Conservation (phyloP, 2,888 invertebrate species). For the Salticus scenicus region DNA sequence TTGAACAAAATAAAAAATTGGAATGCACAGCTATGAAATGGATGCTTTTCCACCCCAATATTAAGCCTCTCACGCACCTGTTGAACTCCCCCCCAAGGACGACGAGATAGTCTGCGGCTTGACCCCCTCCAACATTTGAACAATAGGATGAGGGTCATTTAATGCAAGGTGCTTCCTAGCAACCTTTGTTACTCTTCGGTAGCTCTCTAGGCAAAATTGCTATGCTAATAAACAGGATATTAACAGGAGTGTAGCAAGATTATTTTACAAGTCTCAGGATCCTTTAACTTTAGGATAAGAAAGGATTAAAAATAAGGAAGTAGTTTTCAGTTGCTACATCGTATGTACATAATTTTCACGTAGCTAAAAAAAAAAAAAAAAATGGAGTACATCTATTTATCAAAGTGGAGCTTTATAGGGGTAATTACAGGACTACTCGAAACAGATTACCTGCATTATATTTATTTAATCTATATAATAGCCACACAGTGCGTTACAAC, state of each 20-base stretch:
- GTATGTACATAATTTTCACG: no score
- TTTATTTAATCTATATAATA: no score
- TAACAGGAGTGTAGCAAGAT: background rate
- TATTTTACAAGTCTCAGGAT: background rate
- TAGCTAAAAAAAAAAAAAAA: no score
- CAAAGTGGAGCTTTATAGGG: no score
- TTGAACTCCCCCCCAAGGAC: conserved; percentile 31
- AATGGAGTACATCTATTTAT: no score
- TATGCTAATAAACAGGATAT: conserved; percentile 1
- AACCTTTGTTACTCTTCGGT: background rate
- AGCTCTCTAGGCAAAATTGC: background rate
- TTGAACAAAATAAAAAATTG: background rate
- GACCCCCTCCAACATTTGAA: conserved; percentile 52
- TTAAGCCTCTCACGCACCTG: conserved; percentile 62
- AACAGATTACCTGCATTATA: no score
- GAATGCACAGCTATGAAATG: background rate
- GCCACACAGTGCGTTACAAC: no score
- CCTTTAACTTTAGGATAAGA: background rate
- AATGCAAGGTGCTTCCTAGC: conserved; percentile 42
- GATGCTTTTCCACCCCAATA: conserved; percentile 32
- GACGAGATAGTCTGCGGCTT: conserved; percentile 57
- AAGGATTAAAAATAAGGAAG: background rate
- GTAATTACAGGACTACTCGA: no score
- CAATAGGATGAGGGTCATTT: conserved; percentile 44
- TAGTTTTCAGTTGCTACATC: no score